Base-by-base conservation (phyloP, 2,113 vertebrate species). In the Lutjanus erythropterus region DNA sequence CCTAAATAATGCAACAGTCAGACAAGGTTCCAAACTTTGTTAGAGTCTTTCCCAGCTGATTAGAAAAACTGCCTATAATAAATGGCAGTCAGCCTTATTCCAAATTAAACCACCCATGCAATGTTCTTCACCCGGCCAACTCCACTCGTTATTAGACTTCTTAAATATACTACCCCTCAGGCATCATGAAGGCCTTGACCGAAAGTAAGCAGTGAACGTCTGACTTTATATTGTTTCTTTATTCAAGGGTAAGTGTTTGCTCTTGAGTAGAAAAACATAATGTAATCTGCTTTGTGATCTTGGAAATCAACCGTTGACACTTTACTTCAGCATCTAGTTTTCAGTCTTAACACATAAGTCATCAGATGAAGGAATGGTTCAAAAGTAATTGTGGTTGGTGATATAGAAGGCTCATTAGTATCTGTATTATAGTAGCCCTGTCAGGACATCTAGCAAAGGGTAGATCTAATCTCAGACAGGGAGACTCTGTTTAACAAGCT, bases 341-440 rank as follows among this genome's bases (percentile, higher is more conserved):
- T 78, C 29, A 71, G 18, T 75, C 53, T 78, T 59, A 61, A 80
- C 21, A n/a, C 58, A 19, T n/a, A 66, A 81, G 71, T 50, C 62
- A 56, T 61, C 12, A 11, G 39, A 75, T 62, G 5, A 60, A 47
- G 12, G 16, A 61, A 67, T 25, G 35, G 23, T 19, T 35, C 3
- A 35, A 37, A 66, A 37, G 21, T 35, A 60, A 58, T 47, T 52
- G n/a, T 23, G 46, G 19, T 44, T 14, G 49, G 14, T 52, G 50
- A 8, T 8, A 18, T 2, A 4, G 33, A 44, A 23, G 9, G 10
- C 9, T 7, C 31, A 72, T 21, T 2, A 37, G 68, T 5, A 44
- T 29, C 47, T 31, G 12, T 39, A 21, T 21, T 23, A n/a, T 21
- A 27, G 2, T 6, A 33, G 37, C 47, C 31, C 58, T 59, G 44